A percentile compares a stretch with the other conserved stretches of the same genome.
Conservation (phyloP, 2,113 vertebrate genomes). For the Phoenicopterus ruber region DNA sequence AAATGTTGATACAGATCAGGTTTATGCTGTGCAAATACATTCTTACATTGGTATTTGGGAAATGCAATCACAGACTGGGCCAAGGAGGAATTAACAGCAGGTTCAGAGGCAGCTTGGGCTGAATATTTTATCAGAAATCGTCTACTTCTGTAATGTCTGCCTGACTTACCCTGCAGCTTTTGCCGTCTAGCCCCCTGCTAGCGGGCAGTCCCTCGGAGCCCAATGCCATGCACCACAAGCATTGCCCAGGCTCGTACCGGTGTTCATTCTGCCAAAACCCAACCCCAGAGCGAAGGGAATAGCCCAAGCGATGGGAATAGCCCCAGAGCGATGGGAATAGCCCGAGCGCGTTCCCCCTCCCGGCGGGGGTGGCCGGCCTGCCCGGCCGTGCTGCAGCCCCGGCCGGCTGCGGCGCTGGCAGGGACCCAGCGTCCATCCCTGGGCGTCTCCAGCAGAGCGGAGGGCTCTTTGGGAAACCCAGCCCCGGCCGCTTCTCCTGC, state of each 20-base stretch:
- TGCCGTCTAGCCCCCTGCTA: not conserved
- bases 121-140: not conserved
- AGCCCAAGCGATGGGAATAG: not conserved
- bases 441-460: not conserved
- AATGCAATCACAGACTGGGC: not conserved
- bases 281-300: not conserved
- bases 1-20: not conserved
- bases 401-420: rapidly evolving
- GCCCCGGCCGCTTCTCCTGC: not conserved
- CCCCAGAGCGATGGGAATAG: too few relatives aligned
- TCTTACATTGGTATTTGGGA: not conserved
- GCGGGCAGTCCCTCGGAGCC: not conserved
- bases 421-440: not conserved
- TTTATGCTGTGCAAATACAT: not conserved
- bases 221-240: not conserved
- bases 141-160: not conserved
- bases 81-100: not conserved
- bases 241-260: not conserved
- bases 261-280: not conserved
- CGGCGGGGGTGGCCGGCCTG: rapidly evolving
- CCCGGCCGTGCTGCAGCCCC: not conserved
- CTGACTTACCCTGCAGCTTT: not conserved
- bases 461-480: not conserved
- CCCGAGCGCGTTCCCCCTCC: not conserved
- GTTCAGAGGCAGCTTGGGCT: not conserved